A percentile compares a stretch with the other conserved stretches of the same genome.
These are phyloP conservation scores for Mimumesa dahlbomi DNA, from an alignment of 2,888 invertebrate species.

Conservation along the genomic window DNA sequence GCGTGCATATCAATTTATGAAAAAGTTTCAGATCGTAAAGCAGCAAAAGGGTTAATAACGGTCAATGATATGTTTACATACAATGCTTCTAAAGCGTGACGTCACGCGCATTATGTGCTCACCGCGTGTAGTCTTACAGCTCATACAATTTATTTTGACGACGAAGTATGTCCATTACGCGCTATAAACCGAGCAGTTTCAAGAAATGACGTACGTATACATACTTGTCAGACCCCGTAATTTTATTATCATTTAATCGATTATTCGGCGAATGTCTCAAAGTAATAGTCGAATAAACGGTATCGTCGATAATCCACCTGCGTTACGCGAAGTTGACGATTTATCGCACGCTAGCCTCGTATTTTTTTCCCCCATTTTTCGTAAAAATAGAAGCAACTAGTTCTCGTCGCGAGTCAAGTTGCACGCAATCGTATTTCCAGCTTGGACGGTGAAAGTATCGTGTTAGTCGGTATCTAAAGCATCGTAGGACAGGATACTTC, in stretches of 20 bases:
- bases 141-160: too few species aligned
- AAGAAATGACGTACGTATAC: too few species aligned
- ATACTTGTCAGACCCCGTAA: too few species aligned
- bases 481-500: constrained; percentile 42
- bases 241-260: too few species aligned
- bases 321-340: constrained; percentile 4
- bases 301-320: background rate
- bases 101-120: too few species aligned
- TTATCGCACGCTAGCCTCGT: background rate
- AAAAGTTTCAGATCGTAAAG: constrained; percentile 29
- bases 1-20: constrained; percentile 8
- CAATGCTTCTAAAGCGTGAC: too few species aligned
- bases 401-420: background rate
- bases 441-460: constrained; percentile 47
- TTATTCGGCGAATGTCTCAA: too few species aligned
- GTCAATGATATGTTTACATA: constrained; percentile 48
- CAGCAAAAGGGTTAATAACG: constrained; percentile 39
- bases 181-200: too few species aligned
- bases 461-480: constrained; percentile 18
- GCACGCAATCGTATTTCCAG: constrained; percentile 33
- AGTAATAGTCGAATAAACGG: background rate
- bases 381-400: constrained; percentile 10
- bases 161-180: too few species aligned
- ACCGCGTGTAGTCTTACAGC: too few species aligned
- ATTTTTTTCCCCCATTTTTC: background rate